phyloP scores from a whole-genome alignment of 2,113 vertebrate species.

The Peucedramus taeniatus region DNA sequence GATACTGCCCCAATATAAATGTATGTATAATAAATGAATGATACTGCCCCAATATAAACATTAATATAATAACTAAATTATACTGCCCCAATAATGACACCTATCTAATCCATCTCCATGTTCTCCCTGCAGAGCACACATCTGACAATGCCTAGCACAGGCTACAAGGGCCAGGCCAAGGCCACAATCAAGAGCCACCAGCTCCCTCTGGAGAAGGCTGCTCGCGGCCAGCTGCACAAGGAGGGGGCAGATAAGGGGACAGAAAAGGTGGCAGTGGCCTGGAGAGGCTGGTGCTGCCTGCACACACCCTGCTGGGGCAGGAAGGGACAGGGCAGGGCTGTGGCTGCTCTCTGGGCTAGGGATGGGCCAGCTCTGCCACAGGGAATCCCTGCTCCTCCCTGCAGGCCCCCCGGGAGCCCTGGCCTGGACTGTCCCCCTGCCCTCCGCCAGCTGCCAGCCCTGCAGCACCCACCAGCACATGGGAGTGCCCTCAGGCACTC shows the following conservation, averaged over 20 bases:
- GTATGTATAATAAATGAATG: too few relatives aligned
- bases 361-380: neutral
- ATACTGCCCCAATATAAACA: neutral
- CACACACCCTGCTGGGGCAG: accelerated
- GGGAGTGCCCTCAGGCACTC: too few relatives aligned
- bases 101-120: accelerated
- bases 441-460: too few relatives aligned
- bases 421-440: too few relatives aligned
- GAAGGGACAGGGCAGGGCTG: neutral
- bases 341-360: neutral
- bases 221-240: neutral
- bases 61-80: accelerated
- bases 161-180: accelerated
- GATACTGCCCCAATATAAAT: too few relatives aligned
- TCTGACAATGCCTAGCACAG: accelerated
- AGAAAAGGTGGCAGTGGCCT: neutral
- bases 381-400: neutral
- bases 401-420: too few relatives aligned
- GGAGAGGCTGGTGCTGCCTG: neutral
- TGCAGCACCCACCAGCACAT: too few relatives aligned
- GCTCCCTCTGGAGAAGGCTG: neutral
- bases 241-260: neutral
- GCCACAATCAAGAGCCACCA: neutral
- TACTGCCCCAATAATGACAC: accelerated
- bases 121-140: accelerated